Percentiles rank a stretch among this genome's conserved stretches.
phyloP scores from a whole-genome alignment of 2,888 invertebrate species.

The Hesperia comma region DNA sequence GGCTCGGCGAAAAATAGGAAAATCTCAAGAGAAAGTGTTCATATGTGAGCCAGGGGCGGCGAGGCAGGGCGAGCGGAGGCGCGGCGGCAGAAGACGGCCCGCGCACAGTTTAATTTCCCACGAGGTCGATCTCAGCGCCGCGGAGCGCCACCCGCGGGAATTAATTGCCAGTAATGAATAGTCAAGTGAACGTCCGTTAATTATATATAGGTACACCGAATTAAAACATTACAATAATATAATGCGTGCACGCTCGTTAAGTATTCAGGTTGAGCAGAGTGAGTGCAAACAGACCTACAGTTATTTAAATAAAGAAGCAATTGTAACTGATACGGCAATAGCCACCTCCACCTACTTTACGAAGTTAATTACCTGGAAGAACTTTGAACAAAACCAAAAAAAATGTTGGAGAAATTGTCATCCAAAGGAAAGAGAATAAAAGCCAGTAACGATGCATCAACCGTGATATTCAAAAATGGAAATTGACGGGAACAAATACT shows the following conservation, averaged over 20 bases:
- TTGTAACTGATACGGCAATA: too few species aligned
- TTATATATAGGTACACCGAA: conserved; percentile 65
- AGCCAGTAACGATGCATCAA: neutral
- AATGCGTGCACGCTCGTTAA: conserved; percentile 39
- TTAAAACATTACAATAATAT: conserved; percentile 45
- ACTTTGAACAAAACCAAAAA: neutral
- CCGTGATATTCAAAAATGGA: neutral
- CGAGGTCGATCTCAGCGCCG: conserved; percentile 83
- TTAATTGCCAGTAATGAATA: conserved; percentile 84
- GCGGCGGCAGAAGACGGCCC: conserved; percentile 78
- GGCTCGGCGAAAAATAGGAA: conserved; percentile 70
- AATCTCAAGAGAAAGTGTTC: conserved; percentile 77
- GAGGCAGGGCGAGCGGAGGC: conserved; percentile 52
- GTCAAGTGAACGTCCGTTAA: conserved; percentile 82
- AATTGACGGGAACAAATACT: conserved; percentile 24
- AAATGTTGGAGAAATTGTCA: neutral
- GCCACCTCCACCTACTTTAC: neutral
- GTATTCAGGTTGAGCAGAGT: neutral
- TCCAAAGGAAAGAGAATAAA: neutral
- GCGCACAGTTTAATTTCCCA: conserved; percentile 84
- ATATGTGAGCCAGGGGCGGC: conserved; percentile 69
- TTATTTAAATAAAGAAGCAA: neutral
- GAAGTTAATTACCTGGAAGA: neutral
- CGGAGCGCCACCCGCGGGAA: conserved; percentile 82
- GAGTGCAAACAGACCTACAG: neutral